phyloP scores from a whole-genome alignment of 1,140 invertebrate genomes.

The Radopholus similis region DNA sequence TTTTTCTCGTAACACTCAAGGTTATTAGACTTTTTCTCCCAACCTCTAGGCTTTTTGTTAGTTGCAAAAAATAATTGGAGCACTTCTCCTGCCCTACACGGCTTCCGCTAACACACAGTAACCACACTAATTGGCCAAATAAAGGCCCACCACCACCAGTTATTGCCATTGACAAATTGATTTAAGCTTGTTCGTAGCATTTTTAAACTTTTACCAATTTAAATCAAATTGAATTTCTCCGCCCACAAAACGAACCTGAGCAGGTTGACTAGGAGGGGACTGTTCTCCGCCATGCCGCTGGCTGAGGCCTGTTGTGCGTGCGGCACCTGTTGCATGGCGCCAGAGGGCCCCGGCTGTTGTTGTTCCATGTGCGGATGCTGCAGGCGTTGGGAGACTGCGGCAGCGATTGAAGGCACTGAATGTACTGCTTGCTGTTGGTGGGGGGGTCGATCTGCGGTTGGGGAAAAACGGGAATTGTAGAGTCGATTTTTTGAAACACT shows the following conservation, averaged over 20 bases:
- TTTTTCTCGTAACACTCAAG: too few species aligned
- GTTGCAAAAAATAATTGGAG: too few species aligned
- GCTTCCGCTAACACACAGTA: too few species aligned
- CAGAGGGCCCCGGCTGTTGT: neutral
- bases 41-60: too few species aligned
- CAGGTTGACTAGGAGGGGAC: slow-evolving; percentile 27
- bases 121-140: too few species aligned
- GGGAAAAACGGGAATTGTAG: neutral
- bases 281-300: slow-evolving; percentile 5
- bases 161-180: neutral
- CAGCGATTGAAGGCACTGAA: neutral
- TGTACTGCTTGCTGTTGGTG: neutral
- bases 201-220: neutral
- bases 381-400: neutral
- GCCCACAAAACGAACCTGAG: slow-evolving; percentile 13
- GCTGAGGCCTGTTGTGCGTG: neutral
- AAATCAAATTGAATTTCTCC: neutral
- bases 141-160: too few species aligned
- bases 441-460: neutral
- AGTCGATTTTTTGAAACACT: neutral
- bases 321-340: neutral
- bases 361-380: neutral
- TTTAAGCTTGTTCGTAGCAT: neutral
- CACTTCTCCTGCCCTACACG: too few species aligned
- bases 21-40: too few species aligned